phyloP scores from a whole-genome alignment of 2,797 vertebrate genomes.

The Acanthurus leucopareius region DNA sequence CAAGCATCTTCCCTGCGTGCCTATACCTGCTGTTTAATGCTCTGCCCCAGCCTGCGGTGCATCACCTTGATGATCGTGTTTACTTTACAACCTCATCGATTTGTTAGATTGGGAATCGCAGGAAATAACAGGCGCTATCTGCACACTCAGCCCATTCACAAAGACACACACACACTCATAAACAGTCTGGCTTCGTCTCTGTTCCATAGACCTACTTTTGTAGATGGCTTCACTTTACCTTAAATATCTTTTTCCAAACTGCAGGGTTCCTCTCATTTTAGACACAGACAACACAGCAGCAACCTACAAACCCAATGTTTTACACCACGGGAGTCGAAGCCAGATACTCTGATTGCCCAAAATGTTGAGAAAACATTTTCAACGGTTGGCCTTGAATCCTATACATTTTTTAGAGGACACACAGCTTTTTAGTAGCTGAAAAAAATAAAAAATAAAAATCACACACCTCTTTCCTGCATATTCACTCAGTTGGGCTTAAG shows the following conservation, averaged over 20 bases:
- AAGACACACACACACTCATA: neutral
- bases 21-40: constrained; percentile 10
- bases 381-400: neutral
- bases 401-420: constrained; percentile 43
- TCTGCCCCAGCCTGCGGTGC: neutral
- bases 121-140: constrained; percentile 17
- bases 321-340: neutral
- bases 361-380: neutral
- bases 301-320: constrained; percentile 32
- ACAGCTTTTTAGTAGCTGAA: constrained; percentile 40
- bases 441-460: constrained; percentile 12
- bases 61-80: constrained; percentile 28
- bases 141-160: constrained; percentile 15
- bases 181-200: constrained; percentile 13
- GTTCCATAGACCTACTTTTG: constrained; percentile 41
- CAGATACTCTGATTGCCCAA: constrained; percentile 7
- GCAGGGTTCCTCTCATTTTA: constrained; percentile 29
- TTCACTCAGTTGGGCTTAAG: constrained; percentile 46
- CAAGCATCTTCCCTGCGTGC: constrained; percentile 4
- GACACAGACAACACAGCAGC: constrained; percentile 16
- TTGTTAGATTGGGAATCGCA: constrained; percentile 31
- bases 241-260: constrained; percentile 29
- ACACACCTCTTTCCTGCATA: constrained; percentile 29
- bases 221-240: constrained; percentile 23
- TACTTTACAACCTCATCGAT: constrained; percentile 48